Base-by-base conservation (phyloP, 1,140 invertebrate species). In the Macrobrachium rosenbergii region DNA sequence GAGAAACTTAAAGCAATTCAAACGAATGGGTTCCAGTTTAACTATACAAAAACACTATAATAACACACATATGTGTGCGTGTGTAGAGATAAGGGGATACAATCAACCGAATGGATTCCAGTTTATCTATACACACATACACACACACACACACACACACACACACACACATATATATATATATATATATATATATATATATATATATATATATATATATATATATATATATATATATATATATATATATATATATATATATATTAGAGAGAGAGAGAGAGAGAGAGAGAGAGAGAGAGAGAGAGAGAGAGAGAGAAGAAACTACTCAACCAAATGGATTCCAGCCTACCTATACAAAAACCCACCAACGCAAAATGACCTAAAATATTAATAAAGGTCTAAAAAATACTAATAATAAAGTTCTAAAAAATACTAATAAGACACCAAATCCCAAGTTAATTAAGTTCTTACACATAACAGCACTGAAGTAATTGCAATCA, bases 141-240 rank as follows among this genome's bases (percentile, higher is more conserved):
- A 63, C 60, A 63, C 60, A 63, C 60, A 63, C 60, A 63, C 60
- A 63, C 1, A 63, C n/a, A 63, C 1, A 63, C n/a, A 63, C 62
- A 81, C 62, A 81, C 62, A 81, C 63, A 67, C 63, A 81, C 63
- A 67, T n/a, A 81, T 59, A 81, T 59, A 67, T 59, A 81, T 59
- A 67, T 23, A 81, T 19, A 58, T 58, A 78, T 23, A 58, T 58
- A 78, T 58, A 58, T 58, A 78, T 58, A 78, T 58, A 17, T 14
- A 59, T 59, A 59, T n/a, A 58, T 45, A 11, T 28, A 10, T 45
- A 76, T 45, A 37, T 45, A 10, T 28, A 37, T 45, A 76, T 45
- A 37, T 45, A 76, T 45, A 21, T 23, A n/a, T 72, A 12, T 11
- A 72, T 11, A 64, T 21, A 64, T 21, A 64, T 21, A 73, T 23